Evolutionary conservation across 2,113 vertebrate genomes (phyloP).

Genomic region (Ochotona princeps): DNA sequence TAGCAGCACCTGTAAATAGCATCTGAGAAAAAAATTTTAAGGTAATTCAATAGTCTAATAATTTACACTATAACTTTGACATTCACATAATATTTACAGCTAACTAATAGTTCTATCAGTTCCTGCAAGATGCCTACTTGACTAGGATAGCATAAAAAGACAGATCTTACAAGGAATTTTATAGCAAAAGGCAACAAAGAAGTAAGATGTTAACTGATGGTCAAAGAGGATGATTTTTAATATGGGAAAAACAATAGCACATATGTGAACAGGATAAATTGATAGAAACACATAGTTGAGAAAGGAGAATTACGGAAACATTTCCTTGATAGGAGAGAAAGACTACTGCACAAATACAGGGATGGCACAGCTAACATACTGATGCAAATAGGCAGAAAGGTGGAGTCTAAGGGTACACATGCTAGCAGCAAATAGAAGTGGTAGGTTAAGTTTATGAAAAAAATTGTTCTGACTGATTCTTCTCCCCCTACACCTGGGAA

Average conservation of each 20-base stretch:
- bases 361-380: background rate
- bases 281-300: background rate
- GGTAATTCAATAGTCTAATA: background rate
- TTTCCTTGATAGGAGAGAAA: background rate
- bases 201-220: background rate
- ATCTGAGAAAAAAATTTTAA: background rate
- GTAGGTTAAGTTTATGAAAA: background rate
- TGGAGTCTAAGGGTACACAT: background rate
- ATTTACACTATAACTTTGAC: background rate
- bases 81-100: background rate
- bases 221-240: background rate
- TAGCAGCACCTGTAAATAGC: background rate
- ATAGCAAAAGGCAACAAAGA: background rate
- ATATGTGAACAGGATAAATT: background rate
- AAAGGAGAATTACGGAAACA: background rate
- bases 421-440: background rate
- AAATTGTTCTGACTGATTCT: background rate
- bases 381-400: background rate
- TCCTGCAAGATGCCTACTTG: background rate
- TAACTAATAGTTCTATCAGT: background rate
- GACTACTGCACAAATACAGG: background rate
- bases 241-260: constrained; percentile 29
- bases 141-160: background rate
- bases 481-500: background rate
- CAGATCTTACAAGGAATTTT: background rate